Conservation (phyloP, 2,797 vertebrate species). For the Neosilurus hyrtlii region DNA sequence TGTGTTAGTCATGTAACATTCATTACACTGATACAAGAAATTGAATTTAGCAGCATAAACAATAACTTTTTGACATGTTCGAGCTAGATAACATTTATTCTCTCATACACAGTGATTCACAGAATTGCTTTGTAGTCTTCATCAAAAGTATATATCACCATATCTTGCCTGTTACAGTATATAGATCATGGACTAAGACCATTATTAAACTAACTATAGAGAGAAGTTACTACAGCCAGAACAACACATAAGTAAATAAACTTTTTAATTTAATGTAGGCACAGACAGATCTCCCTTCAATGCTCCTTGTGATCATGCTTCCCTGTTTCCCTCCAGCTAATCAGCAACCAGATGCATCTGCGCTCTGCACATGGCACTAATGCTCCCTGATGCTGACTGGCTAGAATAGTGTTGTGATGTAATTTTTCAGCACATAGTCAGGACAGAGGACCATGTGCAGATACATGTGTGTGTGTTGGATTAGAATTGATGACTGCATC, state of each 20-base stretch:
- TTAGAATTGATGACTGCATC: too few species aligned
- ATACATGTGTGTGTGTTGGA: too few species aligned
- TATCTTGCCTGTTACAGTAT: not conserved
- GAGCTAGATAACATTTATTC: not conserved
- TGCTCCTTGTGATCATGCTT: too few species aligned
- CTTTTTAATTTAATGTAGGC: too few species aligned
- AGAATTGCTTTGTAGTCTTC: not conserved
- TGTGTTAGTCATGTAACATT: slow-evolving; percentile 12
- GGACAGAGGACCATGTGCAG: too few species aligned
- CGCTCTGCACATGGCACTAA: too few species aligned
- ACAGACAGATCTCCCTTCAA: too few species aligned
- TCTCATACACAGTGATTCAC: not conserved
- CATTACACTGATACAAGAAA: not conserved
- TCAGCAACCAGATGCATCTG: too few species aligned
- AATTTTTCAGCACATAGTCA: too few species aligned
- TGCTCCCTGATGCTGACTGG: too few species aligned
- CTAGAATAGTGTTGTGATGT: too few species aligned
- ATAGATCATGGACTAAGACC: not conserved
- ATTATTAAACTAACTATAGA: not conserved
- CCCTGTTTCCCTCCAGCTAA: too few species aligned
- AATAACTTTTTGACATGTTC: not conserved
- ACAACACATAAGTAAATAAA: not conserved
- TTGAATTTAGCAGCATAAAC: not conserved
- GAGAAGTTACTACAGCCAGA: not conserved
- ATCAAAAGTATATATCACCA: not conserved